These are phyloP conservation scores for Columba livia DNA, from an alignment of 2,113 vertebrate species.

Conservation along the genomic window DNA sequence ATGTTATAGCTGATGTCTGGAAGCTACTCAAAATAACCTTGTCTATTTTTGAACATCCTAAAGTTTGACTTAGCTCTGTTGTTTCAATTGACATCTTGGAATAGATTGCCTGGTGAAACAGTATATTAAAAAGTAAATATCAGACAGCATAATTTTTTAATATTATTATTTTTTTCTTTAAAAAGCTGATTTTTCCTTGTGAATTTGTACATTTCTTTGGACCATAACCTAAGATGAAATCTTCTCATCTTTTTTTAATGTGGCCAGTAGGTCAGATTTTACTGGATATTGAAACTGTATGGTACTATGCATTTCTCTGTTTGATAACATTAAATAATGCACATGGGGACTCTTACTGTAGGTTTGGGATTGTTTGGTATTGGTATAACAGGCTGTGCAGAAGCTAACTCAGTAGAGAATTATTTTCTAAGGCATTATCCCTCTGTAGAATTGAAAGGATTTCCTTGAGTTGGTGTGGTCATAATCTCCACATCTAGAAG, in stretches of 20 bases:
- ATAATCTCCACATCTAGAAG: rapidly evolving
- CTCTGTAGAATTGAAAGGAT: background rate
- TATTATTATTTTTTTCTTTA: background rate
- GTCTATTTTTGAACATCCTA: background rate
- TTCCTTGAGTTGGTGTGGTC: background rate
- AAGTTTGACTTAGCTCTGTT: background rate
- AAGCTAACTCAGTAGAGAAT: background rate
- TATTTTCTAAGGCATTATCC: background rate
- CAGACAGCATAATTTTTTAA: background rate
- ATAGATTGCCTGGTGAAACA: background rate
- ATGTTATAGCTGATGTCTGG: background rate
- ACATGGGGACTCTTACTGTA: background rate
- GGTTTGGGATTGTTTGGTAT: background rate
- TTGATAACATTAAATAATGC: background rate
- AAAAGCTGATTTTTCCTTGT: background rate
- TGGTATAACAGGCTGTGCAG: background rate
- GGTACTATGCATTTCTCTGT: background rate
- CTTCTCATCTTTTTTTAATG: background rate
- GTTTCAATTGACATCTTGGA: background rate
- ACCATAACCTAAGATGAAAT: background rate
- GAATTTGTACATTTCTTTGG: background rate
- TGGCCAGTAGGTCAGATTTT: background rate
- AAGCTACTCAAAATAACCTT: background rate
- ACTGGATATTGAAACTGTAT: background rate
- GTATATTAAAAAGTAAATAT: background rate